Evolutionary conservation across 2,888 invertebrate species (phyloP).

Genomic region (Phlogophora meticulosa): DNA sequence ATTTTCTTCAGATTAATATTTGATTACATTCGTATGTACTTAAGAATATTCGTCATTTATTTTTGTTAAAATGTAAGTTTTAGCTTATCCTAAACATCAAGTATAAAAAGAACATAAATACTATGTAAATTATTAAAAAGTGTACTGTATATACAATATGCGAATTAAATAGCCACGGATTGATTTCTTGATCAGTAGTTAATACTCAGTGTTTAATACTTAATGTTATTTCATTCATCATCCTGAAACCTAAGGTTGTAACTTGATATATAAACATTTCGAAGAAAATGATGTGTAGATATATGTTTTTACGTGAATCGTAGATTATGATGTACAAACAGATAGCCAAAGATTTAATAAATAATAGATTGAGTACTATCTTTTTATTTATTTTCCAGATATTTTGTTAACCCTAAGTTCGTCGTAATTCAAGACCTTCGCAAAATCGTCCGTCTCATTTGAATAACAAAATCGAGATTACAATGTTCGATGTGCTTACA

Average conservation of each 20-base stretch:
- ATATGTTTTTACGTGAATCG: slow-evolving; percentile 90
- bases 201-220: slow-evolving; percentile 62
- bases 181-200: slow-evolving; percentile 65
- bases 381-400: slow-evolving; percentile 61
- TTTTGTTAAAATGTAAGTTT: slow-evolving; percentile 3
- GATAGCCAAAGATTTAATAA: slow-evolving; percentile 86
- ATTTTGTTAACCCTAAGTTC: not conserved
- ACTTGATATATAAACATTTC: slow-evolving; percentile 87
- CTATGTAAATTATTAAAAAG: slow-evolving; percentile 27
- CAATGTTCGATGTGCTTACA: slow-evolving; percentile 47
- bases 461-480: slow-evolving; percentile 48
- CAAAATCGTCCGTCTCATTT: slow-evolving; percentile 14
- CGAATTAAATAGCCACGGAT: slow-evolving; percentile 47
- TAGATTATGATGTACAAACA: slow-evolving; percentile 89
- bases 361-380: slow-evolving; percentile 82
- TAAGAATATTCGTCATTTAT: slow-evolving; percentile 14
- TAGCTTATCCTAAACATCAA: slow-evolving; percentile 12
- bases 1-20: not conserved
- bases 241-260: slow-evolving; percentile 90
- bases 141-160: slow-evolving; percentile 27
- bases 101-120: slow-evolving; percentile 12
- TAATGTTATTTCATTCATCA: slow-evolving; percentile 78
- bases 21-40: not conserved
- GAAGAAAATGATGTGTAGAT: slow-evolving; percentile 85
- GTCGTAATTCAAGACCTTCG: slow-evolving; percentile 9